Evolutionary conservation across 1,140 invertebrate species (phyloP).

Genomic region (Danaus melanippus): DNA sequence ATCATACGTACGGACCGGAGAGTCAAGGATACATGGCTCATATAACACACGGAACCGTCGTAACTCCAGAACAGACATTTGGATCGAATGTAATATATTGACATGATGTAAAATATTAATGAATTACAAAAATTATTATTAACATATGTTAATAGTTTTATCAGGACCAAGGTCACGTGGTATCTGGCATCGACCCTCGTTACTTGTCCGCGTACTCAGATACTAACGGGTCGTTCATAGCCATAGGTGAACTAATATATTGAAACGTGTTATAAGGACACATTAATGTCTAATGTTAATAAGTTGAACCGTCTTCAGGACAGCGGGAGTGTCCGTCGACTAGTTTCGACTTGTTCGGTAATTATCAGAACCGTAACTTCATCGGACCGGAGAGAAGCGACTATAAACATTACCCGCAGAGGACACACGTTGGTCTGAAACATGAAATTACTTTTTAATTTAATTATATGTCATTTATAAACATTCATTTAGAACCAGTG

Average conservation of each 20-base stretch:
- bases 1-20: no score
- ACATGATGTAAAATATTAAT: no score
- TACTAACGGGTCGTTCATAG: conserved; percentile 26
- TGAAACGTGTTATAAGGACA: not conserved
- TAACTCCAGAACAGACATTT: no score
- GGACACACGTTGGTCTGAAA: conserved; percentile 15
- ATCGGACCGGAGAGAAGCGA: conserved; percentile 27
- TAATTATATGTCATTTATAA: no score
- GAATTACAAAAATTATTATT: no score
- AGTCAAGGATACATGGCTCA: no score
- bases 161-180: conserved; percentile 26
- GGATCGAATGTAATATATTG: no score
- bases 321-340: not conserved
- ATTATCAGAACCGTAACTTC: conserved; percentile 40
- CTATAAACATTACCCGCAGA: conserved; percentile 28
- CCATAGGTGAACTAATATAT: conserved; percentile 25
- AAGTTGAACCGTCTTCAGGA: conserved; percentile 2
- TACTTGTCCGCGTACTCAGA: conserved; percentile 39
- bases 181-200: conserved; percentile 45
- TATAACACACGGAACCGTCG: no score
- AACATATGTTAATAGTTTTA: no score
- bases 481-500: no score
- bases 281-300: not conserved
- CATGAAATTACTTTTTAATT: not conserved
- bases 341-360: conserved; percentile 23